phyloP scores from a whole-genome alignment of 2,888 invertebrate species.

The Ganaspis brasiliensis region DNA sequence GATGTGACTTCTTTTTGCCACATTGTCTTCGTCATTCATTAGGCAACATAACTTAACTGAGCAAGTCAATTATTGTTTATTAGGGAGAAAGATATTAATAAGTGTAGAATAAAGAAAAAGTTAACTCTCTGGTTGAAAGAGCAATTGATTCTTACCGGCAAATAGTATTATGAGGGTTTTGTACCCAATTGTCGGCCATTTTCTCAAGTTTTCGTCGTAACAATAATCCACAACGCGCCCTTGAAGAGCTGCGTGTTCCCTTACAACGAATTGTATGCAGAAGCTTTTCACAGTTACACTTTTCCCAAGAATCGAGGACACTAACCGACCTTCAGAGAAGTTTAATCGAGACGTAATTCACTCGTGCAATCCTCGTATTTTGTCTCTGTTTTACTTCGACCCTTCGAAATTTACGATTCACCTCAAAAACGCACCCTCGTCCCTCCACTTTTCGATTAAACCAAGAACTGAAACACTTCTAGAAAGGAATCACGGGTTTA shows the following conservation, averaged over 20 bases:
- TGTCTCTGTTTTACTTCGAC: slow-evolving; percentile 1
- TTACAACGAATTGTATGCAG: slow-evolving; percentile 33
- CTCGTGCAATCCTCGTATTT: slow-evolving; percentile 2
- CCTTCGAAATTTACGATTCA: slow-evolving; percentile 11
- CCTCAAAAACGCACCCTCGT: slow-evolving; percentile 21
- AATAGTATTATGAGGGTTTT: slow-evolving; percentile 74
- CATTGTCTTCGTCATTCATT: neutral
- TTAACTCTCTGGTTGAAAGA: neutral
- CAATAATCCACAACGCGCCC: slow-evolving; percentile 67
- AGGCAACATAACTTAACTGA: neutral
- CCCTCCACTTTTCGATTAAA: slow-evolving; percentile 16
- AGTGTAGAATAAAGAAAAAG: neutral
- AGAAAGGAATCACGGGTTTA: neutral
- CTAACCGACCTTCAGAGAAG: slow-evolving; percentile 5
- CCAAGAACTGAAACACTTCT: neutral
- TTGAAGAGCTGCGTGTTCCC: slow-evolving; percentile 41
- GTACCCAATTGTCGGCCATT: slow-evolving; percentile 79
- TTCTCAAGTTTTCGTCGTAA: slow-evolving; percentile 70
- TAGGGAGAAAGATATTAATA: neutral
- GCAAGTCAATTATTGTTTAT: neutral
- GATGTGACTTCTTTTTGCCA: neutral
- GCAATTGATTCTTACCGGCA: slow-evolving; percentile 77
- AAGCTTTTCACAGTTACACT: slow-evolving; percentile 20
- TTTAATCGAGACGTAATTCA: slow-evolving; percentile 13
- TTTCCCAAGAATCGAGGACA: slow-evolving; percentile 6